Evolutionary conservation across 2,113 vertebrate species (phyloP).

Genomic region (Stigmatopora argus): DNA sequence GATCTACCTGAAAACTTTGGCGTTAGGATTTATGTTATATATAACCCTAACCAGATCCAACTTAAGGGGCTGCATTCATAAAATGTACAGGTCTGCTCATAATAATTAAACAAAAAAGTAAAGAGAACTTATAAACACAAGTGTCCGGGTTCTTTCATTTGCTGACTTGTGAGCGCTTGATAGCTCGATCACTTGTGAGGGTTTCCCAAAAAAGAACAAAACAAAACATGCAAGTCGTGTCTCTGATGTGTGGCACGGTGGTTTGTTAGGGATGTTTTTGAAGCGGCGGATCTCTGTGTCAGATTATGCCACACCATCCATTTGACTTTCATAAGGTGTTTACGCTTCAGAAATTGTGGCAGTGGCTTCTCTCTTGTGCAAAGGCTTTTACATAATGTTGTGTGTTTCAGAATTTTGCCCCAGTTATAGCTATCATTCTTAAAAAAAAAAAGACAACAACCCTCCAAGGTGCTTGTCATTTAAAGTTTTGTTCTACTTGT

Average conservation of each 20-base stretch:
- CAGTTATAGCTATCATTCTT: slow-evolving; percentile 68
- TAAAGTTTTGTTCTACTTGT: slow-evolving; percentile 30
- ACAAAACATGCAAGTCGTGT: slow-evolving; percentile 42
- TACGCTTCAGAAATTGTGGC: slow-evolving; percentile 75
- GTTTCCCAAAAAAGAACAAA: slow-evolving; percentile 26
- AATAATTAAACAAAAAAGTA: not conserved
- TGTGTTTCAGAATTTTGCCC: slow-evolving; percentile 59
- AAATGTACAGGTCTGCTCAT: slow-evolving; percentile 16
- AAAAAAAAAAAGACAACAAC: slow-evolving; percentile 38
- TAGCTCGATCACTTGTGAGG: slow-evolving; percentile 53
- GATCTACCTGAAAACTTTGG: slow-evolving; percentile 7
- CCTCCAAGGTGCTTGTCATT: slow-evolving; percentile 50
- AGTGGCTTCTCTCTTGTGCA: slow-evolving; percentile 70
- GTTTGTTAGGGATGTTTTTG: slow-evolving; percentile 73
- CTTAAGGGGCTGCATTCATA: slow-evolving; percentile 7
- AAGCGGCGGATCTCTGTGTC: slow-evolving; percentile 69
- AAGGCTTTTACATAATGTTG: slow-evolving; percentile 74
- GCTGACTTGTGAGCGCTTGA: slow-evolving; percentile 15
- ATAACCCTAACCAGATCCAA: slow-evolving; percentile 14
- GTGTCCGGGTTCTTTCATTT: slow-evolving; percentile 34
- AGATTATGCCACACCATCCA: slow-evolving; percentile 77
- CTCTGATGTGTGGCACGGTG: slow-evolving; percentile 52
- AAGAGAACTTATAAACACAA: not conserved
- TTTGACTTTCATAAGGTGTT: slow-evolving; percentile 81
- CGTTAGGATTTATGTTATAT: slow-evolving; percentile 19